Conservation (phyloP, 2,113 vertebrate species). For the Anolis carolinensis region DNA sequence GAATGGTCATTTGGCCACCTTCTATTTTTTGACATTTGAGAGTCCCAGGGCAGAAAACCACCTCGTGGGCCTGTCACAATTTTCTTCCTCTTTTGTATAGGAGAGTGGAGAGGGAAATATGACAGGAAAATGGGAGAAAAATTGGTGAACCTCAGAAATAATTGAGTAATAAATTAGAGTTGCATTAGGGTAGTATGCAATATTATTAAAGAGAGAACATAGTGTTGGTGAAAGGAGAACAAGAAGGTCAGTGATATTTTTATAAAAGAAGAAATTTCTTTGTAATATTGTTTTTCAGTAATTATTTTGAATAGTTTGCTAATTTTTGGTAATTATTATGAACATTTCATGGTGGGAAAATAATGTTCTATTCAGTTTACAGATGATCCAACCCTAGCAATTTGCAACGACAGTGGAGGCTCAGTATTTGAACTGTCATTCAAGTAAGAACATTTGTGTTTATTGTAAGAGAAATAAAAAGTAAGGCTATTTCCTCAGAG, state of each 20-base stretch:
- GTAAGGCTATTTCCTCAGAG: background rate
- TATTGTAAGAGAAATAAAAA: slow-evolving; percentile 31
- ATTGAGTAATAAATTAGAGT: background rate
- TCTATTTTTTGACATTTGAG: too few relatives aligned
- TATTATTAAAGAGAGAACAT: background rate
- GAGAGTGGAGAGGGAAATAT: background rate
- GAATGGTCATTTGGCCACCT: too few relatives aligned
- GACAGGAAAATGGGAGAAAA: background rate
- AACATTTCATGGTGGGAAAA: slow-evolving; percentile 41
- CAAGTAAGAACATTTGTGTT: slow-evolving; percentile 79
- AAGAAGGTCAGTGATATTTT: background rate
- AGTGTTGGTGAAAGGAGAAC: background rate
- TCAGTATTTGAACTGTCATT: slow-evolving; percentile 97
- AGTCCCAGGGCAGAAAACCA: too few relatives aligned
- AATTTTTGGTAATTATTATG: background rate
- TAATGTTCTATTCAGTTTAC: slow-evolving; percentile 87
- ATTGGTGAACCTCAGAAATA: background rate
- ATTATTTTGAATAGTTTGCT: background rate
- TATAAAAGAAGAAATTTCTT: background rate
- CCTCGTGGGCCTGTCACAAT: too few relatives aligned
- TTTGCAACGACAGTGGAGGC: slow-evolving; percentile 98
- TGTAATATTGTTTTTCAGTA: background rate
- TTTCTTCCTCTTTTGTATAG: background rate
- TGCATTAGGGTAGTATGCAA: background rate
- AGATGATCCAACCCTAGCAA: slow-evolving; percentile 93